These are phyloP conservation scores for Eristalinus aeneus DNA, from an alignment of 2,888 invertebrate genomes.

Conservation along the genomic window DNA sequence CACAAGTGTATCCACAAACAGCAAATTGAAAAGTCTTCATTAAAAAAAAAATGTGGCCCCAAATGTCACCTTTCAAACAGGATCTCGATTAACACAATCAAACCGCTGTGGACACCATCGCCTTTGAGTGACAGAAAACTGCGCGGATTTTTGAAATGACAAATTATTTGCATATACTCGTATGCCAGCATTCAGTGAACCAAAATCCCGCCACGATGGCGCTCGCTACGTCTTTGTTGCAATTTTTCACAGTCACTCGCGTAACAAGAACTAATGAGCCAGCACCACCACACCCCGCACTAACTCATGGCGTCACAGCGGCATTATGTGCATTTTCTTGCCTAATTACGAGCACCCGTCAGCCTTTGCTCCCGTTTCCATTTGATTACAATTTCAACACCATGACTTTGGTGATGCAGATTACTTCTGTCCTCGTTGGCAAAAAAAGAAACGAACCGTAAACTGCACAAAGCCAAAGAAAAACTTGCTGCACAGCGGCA, in stretches of 20 bases:
- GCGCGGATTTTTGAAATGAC: too few species aligned
- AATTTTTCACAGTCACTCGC: not conserved
- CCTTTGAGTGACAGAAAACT: too few species aligned
- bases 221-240: not conserved
- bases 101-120: too few species aligned
- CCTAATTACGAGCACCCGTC: slow-evolving; percentile 6
- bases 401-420: not conserved
- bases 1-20: too few species aligned
- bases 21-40: too few species aligned
- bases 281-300: not conserved
- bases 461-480: not conserved
- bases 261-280: not conserved
- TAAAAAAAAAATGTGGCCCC: too few species aligned
- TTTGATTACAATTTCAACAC: not conserved
- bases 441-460: not conserved
- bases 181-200: too few species aligned
- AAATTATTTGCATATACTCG: too few species aligned
- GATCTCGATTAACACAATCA: too few species aligned
- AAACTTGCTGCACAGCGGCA: slow-evolving; percentile 9
- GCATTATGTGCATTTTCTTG: slow-evolving; percentile 12
- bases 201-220: not conserved
- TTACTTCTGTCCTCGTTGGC: not conserved
- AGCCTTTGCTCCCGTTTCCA: not conserved
- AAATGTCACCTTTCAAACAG: too few species aligned
- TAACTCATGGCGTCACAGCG: not conserved